A percentile compares a stretch with the other conserved stretches of the same genome.
These are phyloP conservation scores for Turdus rufiventris DNA, from an alignment of 2,113 vertebrate genomes.

Conservation along the genomic window DNA sequence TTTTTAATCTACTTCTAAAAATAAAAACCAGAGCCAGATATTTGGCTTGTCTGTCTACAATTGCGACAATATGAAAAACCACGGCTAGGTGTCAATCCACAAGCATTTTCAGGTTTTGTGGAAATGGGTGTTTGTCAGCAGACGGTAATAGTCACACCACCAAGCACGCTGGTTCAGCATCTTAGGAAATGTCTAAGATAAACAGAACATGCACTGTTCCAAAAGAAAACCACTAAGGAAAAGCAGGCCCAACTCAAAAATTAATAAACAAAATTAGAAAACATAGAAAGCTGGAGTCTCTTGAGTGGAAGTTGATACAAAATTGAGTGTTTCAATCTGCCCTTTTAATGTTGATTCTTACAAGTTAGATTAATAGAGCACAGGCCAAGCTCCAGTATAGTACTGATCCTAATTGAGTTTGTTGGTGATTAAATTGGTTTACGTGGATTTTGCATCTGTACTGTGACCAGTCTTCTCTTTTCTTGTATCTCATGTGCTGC, in stretches of 20 bases:
- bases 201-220: not conserved
- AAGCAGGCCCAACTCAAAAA: not conserved
- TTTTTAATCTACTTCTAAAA: not conserved
- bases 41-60: not conserved
- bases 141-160: not conserved
- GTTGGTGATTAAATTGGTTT: slow-evolving; percentile 22
- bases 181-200: not conserved
- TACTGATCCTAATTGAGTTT: slow-evolving; percentile 36
- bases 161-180: accelerated
- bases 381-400: not conserved
- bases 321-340: not conserved
- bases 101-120: not conserved
- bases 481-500: not conserved
- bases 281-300: not conserved
- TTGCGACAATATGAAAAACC: not conserved
- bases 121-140: not conserved
- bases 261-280: not conserved
- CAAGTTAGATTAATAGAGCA: not conserved
- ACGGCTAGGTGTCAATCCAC: not conserved
- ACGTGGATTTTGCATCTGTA: not conserved
- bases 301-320: not conserved
- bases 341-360: not conserved
- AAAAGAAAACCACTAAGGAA: not conserved
- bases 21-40: not conserved
- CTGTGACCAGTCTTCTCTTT: not conserved